These are phyloP conservation scores for Orgyia antiqua DNA, from an alignment of 2,888 invertebrate species.

Conservation along the genomic window DNA sequence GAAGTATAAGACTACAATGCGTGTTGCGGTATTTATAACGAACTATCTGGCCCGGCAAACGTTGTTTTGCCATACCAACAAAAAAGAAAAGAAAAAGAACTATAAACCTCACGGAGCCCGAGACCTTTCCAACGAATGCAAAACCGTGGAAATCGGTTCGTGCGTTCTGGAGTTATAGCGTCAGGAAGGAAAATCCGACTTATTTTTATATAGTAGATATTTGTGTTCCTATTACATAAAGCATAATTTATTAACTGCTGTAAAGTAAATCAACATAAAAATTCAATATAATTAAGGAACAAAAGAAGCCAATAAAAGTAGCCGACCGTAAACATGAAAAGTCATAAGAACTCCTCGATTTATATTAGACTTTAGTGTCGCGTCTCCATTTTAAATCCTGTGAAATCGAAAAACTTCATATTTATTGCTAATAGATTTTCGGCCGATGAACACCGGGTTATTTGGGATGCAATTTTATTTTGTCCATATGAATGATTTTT, in stretches of 20 bases:
- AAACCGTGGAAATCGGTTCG: too few relatives aligned
- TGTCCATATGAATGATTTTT: slow-evolving; percentile 77
- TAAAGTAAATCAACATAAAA: slow-evolving; percentile 5
- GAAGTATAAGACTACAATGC: too few relatives aligned
- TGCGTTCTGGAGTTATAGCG: too few relatives aligned
- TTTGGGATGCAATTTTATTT: slow-evolving; percentile 77
- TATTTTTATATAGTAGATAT: too few relatives aligned
- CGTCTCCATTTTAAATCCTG: slow-evolving; percentile 66
- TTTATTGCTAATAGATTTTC: slow-evolving; percentile 78
- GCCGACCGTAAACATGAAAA: slow-evolving; percentile 60
- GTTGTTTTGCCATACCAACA: too few relatives aligned
- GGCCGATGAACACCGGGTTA: slow-evolving; percentile 71
- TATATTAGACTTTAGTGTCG: slow-evolving; percentile 41
- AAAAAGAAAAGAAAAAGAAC: too few relatives aligned
- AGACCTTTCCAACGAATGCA: too few relatives aligned
- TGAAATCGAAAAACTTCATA: slow-evolving; percentile 77
- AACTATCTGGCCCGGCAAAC: too few relatives aligned
- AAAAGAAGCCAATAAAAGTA: slow-evolving; percentile 52
- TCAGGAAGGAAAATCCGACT: too few relatives aligned
- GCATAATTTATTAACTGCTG: not conserved
- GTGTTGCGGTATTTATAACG: too few relatives aligned
- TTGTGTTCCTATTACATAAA: too few relatives aligned
- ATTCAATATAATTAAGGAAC: slow-evolving; percentile 35
- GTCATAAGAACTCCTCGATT: slow-evolving; percentile 56
- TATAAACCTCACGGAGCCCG: too few relatives aligned